Percentiles rank a stretch among this genome's conserved stretches.
These are phyloP conservation scores for Heteronetta atricapilla DNA, from an alignment of 2,113 vertebrate genomes.

Conservation along the genomic window DNA sequence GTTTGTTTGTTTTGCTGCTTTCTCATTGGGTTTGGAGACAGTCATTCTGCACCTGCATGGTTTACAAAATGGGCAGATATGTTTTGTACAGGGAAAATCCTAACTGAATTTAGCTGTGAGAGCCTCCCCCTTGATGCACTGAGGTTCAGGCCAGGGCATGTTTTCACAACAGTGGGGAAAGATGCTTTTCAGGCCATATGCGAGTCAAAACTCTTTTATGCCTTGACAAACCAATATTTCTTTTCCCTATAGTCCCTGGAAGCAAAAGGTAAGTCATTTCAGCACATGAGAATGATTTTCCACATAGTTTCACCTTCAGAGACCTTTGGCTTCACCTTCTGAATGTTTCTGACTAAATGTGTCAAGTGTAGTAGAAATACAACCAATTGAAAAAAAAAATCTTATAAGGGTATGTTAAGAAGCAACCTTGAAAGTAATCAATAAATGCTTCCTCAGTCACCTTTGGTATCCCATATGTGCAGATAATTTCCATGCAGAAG, in stretches of 20 bases:
- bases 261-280: not conserved
- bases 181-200: not conserved
- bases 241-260: not conserved
- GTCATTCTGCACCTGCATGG: not conserved
- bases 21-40: not conserved
- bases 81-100: not conserved
- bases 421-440: slow-evolving; percentile 16
- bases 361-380: not conserved
- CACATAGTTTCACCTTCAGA: not conserved
- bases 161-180: not conserved
- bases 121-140: not conserved
- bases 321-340: not conserved
- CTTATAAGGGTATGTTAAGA: not conserved
- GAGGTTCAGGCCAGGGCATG: not conserved
- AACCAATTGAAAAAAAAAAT: not conserved
- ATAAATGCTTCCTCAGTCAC: not conserved
- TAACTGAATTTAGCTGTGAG: not conserved
- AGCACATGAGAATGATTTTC: not conserved
- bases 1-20: not conserved
- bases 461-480: not conserved
- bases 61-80: not conserved
- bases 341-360: not conserved
- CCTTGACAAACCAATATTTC: not conserved
- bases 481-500: not conserved
- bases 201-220: not conserved